A percentile compares a stretch with the other conserved stretches of the same genome.
Evolutionary conservation across 2,113 vertebrate species (phyloP).

Genomic region (Lanius collurio): DNA sequence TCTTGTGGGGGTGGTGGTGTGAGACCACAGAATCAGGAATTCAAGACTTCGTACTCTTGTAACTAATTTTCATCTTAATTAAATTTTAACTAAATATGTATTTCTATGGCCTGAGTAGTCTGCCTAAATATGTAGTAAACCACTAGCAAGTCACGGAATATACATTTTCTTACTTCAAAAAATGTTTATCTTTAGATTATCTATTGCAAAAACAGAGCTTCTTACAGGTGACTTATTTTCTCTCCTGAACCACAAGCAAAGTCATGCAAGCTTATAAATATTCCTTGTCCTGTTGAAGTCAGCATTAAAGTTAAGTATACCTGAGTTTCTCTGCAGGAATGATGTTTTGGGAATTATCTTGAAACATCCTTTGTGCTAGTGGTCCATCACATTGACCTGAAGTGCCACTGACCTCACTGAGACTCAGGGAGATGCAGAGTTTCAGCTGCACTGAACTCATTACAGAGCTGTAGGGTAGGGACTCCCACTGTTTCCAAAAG

Average conservation of each 20-base stretch:
- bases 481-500: not conserved
- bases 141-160: not conserved
- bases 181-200: not conserved
- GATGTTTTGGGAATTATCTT: not conserved
- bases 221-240: not conserved
- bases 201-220: not conserved
- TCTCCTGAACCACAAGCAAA: not conserved
- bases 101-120: not conserved
- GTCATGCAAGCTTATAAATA: not conserved
- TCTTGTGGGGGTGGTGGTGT: fast-evolving
- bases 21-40: not conserved
- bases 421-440: not conserved
- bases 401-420: not conserved
- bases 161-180: not conserved
- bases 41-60: not conserved
- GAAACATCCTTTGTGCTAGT: not conserved
- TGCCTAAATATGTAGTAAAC: not conserved
- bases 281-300: not conserved
- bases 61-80: not conserved
- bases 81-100: not conserved
- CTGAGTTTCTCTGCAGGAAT: not conserved
- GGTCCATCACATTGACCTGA: not conserved
- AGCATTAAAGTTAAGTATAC: not conserved
- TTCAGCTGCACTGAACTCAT: not conserved
- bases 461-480: not conserved